Evolutionary conservation across 2,797 vertebrate species (phyloP).

Genomic region (Neoniphon sammara): DNA sequence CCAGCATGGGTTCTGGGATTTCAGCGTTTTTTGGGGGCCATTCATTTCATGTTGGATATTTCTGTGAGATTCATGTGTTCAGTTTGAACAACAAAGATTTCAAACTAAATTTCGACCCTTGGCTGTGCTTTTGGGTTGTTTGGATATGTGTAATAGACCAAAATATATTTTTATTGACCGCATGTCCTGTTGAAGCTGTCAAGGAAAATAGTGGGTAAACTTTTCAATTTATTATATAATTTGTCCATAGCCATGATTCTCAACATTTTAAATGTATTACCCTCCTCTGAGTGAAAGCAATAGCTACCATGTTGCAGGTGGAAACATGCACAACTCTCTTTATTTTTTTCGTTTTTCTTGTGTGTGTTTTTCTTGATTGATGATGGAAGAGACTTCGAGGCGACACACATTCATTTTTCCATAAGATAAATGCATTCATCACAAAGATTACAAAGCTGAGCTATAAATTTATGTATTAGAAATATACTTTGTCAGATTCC

Average conservation of each 20-base stretch:
- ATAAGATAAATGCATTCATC: too few species aligned
- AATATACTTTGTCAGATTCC: too few species aligned
- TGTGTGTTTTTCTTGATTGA: not conserved
- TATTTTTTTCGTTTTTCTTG: not conserved
- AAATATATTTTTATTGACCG: slow-evolving; percentile 10
- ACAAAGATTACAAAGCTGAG: too few species aligned
- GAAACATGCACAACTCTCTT: slow-evolving; percentile 9
- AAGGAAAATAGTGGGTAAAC: slow-evolving; percentile 11
- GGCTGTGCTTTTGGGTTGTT: slow-evolving; percentile 4
- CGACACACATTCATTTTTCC: too few species aligned
- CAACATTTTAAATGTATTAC: slow-evolving; percentile 1
- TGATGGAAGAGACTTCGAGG: too few species aligned
- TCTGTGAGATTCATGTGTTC: slow-evolving; percentile 26
- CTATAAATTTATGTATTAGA: too few species aligned
- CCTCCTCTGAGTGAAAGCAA: not conserved
- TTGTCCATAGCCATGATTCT: not conserved
- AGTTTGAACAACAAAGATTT: slow-evolving; percentile 3
- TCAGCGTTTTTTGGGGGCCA: slow-evolving; percentile 28
- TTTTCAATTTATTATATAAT: not conserved
- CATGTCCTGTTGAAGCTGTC: slow-evolving; percentile 29
- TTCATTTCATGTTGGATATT: not conserved
- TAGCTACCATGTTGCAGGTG: not conserved
- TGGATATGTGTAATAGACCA: not conserved
- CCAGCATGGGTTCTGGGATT: slow-evolving; percentile 35
- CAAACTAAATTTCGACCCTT: not conserved